Evolutionary conservation across 2,888 invertebrate species (phyloP).

Genomic region (Leistus spinibarbis): DNA sequence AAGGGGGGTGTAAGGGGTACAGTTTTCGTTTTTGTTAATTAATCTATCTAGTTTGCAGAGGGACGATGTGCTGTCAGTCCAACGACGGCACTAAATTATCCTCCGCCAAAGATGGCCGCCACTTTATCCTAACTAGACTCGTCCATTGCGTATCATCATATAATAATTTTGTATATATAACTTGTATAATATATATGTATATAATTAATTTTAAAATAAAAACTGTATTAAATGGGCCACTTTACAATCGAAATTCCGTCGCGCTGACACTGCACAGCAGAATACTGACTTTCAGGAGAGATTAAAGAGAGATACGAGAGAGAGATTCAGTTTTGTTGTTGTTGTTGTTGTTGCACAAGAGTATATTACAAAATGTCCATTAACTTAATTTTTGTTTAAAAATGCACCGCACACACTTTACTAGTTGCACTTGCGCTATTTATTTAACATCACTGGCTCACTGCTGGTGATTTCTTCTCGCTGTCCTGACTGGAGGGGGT

Average conservation of each 20-base stretch:
- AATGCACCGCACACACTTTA: background rate
- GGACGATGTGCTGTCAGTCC: background rate
- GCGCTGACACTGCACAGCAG: conserved; percentile 39
- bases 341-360: background rate
- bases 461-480: conserved; percentile 82
- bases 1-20: background rate
- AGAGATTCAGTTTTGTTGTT: background rate
- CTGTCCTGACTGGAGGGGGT: conserved; percentile 73
- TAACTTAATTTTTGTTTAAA: background rate
- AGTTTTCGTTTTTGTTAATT: background rate
- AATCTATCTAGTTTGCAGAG: background rate
- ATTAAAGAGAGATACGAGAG: conserved; percentile 3
- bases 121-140: background rate
- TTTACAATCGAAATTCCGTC: background rate
- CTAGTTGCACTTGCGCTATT: background rate
- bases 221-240: background rate
- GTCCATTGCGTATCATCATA: background rate
- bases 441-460: conserved; percentile 71
- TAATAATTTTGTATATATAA: conserved; percentile 5
- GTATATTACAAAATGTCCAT: background rate
- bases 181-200: background rate
- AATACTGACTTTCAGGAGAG: conserved; percentile 45
- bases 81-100: background rate
- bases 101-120: background rate
- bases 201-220: background rate